A percentile compares a stretch with the other conserved stretches of the same genome.
These are phyloP conservation scores for Anisognathus igniventris DNA, from an alignment of 2,797 vertebrate species.

Conservation along the genomic window DNA sequence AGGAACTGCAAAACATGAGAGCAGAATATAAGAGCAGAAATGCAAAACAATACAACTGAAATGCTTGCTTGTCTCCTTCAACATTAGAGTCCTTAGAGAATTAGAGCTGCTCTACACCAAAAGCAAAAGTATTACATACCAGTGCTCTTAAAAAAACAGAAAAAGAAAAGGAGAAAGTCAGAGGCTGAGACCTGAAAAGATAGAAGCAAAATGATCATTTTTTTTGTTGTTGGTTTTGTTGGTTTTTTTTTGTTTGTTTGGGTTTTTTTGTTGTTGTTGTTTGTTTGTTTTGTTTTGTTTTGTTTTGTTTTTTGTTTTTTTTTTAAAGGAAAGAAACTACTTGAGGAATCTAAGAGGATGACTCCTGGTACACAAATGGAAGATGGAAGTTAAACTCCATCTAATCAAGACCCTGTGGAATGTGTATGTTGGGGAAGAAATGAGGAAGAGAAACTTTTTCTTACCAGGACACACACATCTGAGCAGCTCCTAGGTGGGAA, in stretches of 20 bases:
- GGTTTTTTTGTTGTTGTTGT: no score
- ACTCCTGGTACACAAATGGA: not conserved
- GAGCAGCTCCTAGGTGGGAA: not conserved
- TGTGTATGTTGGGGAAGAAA: not conserved
- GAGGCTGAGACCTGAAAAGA: not conserved
- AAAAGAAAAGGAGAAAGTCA: not conserved
- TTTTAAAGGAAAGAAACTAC: not conserved
- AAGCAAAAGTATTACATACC: not conserved
- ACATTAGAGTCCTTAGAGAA: not conserved
- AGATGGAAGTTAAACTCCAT: not conserved
- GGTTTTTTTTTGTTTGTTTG: no score
- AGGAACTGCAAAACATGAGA: not conserved
- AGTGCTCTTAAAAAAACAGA: not conserved
- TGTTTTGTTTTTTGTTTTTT: accelerated
- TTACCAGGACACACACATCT: not conserved
- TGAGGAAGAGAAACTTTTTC: not conserved
- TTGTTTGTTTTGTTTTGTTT: no score
- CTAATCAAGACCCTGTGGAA: not conserved
- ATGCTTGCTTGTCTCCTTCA: not conserved
- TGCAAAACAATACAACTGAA: not conserved
- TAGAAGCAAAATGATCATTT: not conserved
- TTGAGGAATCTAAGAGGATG: not conserved
- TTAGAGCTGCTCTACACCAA: not conserved
- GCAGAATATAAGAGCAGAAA: not conserved
- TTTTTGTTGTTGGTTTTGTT: no score